Evolutionary conservation across 2,888 invertebrate genomes (phyloP).

Genomic region (Nephrotoma guestfalica): DNA sequence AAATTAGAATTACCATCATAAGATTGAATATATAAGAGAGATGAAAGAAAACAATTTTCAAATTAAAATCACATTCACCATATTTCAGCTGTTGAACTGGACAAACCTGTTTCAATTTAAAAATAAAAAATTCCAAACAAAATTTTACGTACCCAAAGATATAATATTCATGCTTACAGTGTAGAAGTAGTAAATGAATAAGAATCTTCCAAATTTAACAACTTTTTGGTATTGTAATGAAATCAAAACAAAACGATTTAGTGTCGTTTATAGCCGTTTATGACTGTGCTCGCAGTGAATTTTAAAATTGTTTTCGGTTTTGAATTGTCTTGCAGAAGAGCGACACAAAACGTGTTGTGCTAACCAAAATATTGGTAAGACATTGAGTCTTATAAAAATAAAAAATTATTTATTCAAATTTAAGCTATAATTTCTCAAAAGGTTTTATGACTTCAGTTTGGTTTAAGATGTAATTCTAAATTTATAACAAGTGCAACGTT

Average conservation of each 20-base stretch:
- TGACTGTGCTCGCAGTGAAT: too few species aligned
- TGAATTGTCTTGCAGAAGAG: not conserved
- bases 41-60: not conserved
- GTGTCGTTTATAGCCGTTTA: too few species aligned
- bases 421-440: too few species aligned
- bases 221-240: not conserved
- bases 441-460: too few species aligned
- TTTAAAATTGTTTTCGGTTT: too few species aligned
- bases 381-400: too few species aligned
- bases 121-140: slow-evolving; percentile 1
- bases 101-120: not conserved
- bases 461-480: too few species aligned
- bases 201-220: not conserved
- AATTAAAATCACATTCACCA: slow-evolving; percentile 1
- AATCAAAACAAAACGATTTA: not conserved
- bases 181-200: not conserved
- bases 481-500: too few species aligned
- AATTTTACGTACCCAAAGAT: not conserved
- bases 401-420: too few species aligned
- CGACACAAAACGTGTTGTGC: not conserved
- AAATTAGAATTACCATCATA: not conserved
- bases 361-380: not conserved
- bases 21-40: not conserved
- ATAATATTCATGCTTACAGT: not conserved
- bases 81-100: not conserved